Conservation (phyloP, 2,797 vertebrate species). For the Xenentodon cancila region DNA sequence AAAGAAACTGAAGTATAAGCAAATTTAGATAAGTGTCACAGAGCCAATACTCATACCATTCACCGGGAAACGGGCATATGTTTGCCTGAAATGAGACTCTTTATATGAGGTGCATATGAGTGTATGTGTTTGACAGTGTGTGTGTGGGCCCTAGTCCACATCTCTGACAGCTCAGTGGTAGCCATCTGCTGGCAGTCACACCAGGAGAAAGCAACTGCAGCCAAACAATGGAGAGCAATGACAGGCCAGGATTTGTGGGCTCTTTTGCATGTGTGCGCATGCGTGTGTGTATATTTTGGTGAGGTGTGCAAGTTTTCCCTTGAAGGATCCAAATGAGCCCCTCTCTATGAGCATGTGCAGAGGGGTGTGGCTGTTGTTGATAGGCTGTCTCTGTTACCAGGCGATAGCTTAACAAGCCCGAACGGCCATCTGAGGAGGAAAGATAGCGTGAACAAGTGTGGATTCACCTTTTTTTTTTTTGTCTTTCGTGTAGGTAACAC, state of each 20-base stretch:
- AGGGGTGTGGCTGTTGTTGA: conserved; percentile 80
- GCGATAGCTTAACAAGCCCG: conserved; percentile 81
- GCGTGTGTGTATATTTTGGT: conserved; percentile 38
- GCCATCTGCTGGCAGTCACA: conserved; percentile 87
- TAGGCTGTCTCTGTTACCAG: conserved; percentile 84
- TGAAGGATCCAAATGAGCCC: conserved; percentile 76
- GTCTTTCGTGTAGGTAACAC: conserved; percentile 1
- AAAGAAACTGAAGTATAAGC: conserved; percentile 33
- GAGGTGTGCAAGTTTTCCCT: conserved; percentile 56
- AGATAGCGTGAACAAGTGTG: conserved; percentile 69
- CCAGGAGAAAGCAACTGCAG: conserved; percentile 82
- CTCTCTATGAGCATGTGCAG: conserved; percentile 79
- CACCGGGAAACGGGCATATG: conserved; percentile 75
- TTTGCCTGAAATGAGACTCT: conserved; percentile 77
- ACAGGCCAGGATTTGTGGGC: conserved; percentile 83
- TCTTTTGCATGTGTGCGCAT: conserved; percentile 45
- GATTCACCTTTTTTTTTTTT: conserved; percentile 37
- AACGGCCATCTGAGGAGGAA: conserved; percentile 76
- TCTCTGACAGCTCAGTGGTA: conserved; percentile 80
- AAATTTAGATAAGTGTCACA: conserved; percentile 36
- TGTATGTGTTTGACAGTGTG: conserved; percentile 45
- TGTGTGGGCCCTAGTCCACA: conserved; percentile 77
- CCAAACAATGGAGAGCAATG: conserved; percentile 84
- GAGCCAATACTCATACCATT: conserved; percentile 51
- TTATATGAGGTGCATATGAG: conserved; percentile 34